Base-by-base conservation (phyloP, 2,797 vertebrate species). In the Mionectes olivaceus region DNA sequence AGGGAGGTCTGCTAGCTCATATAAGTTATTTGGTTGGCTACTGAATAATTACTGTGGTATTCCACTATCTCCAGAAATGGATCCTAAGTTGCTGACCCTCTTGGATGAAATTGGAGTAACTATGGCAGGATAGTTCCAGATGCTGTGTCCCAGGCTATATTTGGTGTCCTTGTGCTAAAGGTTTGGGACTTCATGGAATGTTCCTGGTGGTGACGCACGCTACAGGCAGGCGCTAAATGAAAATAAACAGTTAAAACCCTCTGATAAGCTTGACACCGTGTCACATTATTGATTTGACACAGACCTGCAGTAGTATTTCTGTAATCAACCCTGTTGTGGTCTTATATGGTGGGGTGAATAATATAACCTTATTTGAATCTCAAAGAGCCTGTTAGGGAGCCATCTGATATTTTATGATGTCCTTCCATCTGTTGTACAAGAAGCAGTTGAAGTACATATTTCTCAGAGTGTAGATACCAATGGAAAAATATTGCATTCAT, bases 341-440 rank as follows among this genome's bases (percentile, higher is more conserved):
- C 71, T 92, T 90, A 65, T 85, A 35, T 60, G 25, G 76, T 30
- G 61, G 49, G 79, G 50, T 85, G 75, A 90, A 83, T 84, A 82
- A 30, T 68, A 57, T 61, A 63, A 69, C 73, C 71, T 89, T 95
- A 71, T 52, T 87, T 93, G 89, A 80, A 91, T 94, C 89, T 90
- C 87, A 91, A 61, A 93, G 24, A 87, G 41, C 55, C 14, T 94
- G 32, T 73, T 69, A 69, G 49, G 57, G 61, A 57, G 85, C 71
- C 39, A 33, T 57, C 39, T 46, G 27, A 68, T 89, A 28, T 74
- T 93, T 94, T 84, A 64, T 78, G 39, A 70, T 68, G 80, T 80
- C 52, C 74, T 89, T 80, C 90, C 78, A 75, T 90, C 88, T 94
- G 87, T 33, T 87, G 30, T 80, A 92, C 64, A 78, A 89, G 82